Evolutionary conservation across 2,113 vertebrate genomes (phyloP).

Genomic region (Noturus placidus): DNA sequence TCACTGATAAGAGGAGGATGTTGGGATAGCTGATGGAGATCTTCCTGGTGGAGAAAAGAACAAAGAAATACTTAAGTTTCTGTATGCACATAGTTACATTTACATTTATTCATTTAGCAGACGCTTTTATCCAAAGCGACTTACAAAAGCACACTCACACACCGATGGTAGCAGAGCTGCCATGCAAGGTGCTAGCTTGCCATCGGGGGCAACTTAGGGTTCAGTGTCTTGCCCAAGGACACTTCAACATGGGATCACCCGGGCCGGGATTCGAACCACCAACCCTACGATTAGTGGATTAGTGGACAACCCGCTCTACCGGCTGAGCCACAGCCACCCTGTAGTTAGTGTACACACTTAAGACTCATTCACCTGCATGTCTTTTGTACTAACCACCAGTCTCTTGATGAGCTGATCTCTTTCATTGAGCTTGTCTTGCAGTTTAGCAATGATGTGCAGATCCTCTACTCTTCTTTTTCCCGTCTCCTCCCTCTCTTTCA

Average conservation of each 20-base stretch:
- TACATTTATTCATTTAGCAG: no score
- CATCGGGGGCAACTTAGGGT: no score
- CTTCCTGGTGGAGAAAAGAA: conserved; percentile 78
- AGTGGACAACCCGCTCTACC: no score
- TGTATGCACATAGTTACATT: background rate
- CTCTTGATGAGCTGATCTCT: conserved; percentile 86
- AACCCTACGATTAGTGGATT: no score
- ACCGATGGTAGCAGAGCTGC: no score
- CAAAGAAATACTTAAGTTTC: background rate
- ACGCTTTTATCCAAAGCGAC: no score
- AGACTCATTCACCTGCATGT: background rate
- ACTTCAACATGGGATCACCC: no score
- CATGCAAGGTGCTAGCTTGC: no score
- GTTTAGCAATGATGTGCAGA: conserved; percentile 77
- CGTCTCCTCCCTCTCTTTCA: conserved; percentile 85
- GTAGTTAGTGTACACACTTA: background rate
- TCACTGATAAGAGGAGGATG: conserved; percentile 73
- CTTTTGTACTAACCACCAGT: conserved; percentile 77
- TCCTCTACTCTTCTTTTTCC: conserved; percentile 80
- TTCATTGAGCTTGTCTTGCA: conserved; percentile 85
- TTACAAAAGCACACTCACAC: no score
- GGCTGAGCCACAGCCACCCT: no score
- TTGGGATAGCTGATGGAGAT: conserved; percentile 82
- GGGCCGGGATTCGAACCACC: no score
- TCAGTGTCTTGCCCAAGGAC: no score